These are phyloP conservation scores for human (Homo sapiens) DNA, from an alignment of 2,113 vertebrate genomes.

Conservation along the genomic window DNA sequence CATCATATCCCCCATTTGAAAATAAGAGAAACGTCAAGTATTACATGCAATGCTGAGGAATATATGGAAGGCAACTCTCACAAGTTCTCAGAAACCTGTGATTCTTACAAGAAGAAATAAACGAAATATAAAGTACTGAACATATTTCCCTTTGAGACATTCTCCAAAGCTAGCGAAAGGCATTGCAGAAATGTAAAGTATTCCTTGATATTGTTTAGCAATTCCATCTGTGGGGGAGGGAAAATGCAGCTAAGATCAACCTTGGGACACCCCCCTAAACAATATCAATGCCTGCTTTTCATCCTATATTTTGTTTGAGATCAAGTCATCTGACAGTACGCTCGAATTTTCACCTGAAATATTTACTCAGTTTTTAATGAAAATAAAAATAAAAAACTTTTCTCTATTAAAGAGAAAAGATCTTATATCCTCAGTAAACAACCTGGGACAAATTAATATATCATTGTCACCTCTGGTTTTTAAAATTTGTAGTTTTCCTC, in stretches of 20 bases:
- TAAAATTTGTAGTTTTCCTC: background rate
- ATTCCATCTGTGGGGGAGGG: background rate
- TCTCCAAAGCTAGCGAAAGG: conserved; percentile 19
- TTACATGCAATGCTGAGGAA: background rate
- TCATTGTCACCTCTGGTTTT: background rate
- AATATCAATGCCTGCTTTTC: background rate
- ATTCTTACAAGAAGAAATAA: conserved; percentile 46
- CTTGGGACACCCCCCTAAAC: background rate
- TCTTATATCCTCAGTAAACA: conserved; percentile 8
- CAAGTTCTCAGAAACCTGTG: background rate
- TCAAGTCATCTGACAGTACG: background rate
- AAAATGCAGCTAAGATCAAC: background rate
- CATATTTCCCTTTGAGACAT: background rate
- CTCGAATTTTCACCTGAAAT: background rate
- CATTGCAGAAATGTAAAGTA: background rate
- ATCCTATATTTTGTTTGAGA: background rate
- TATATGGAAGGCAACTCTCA: background rate
- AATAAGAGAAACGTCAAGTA: background rate
- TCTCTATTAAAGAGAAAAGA: background rate
- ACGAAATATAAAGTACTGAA: background rate
- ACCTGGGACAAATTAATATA: background rate
- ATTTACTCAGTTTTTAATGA: background rate
- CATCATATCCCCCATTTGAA: background rate
- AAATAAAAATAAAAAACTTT: background rate
- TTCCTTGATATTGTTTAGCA: background rate